Conservation (phyloP, 2,797 vertebrate genomes). For the Rhabdomys pumilio region DNA sequence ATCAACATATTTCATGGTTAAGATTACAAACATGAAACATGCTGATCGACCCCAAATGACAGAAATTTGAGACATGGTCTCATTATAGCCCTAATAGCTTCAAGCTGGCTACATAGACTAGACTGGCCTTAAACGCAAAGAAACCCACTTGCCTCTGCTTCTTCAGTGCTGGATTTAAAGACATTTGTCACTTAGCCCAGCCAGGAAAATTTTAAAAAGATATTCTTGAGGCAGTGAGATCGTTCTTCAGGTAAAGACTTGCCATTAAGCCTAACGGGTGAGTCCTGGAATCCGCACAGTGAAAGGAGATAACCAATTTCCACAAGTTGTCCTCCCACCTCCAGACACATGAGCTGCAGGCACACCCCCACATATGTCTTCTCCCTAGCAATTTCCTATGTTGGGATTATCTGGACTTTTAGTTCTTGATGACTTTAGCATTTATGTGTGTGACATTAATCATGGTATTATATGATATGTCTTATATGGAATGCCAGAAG, state of each 20-base stretch:
- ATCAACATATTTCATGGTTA: conserved; percentile 33
- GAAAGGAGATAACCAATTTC: background rate
- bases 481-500: background rate
- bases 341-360: background rate
- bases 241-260: background rate
- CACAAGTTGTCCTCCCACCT: background rate
- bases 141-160: background rate
- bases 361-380: background rate
- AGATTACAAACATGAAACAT: background rate
- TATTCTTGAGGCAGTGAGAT: background rate
- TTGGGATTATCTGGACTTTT: conserved; percentile 50
- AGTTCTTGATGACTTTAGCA: background rate
- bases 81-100: background rate
- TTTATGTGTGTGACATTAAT: background rate
- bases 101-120: background rate
- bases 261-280: background rate
- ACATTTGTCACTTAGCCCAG: background rate
- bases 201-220: background rate
- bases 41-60: background rate
- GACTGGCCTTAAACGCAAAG: background rate
- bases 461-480: background rate
- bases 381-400: background rate
- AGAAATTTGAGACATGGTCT: background rate
- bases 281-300: background rate
- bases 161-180: background rate